phyloP scores from a whole-genome alignment of 2,888 invertebrate genomes.

The Orthosia cruda region DNA sequence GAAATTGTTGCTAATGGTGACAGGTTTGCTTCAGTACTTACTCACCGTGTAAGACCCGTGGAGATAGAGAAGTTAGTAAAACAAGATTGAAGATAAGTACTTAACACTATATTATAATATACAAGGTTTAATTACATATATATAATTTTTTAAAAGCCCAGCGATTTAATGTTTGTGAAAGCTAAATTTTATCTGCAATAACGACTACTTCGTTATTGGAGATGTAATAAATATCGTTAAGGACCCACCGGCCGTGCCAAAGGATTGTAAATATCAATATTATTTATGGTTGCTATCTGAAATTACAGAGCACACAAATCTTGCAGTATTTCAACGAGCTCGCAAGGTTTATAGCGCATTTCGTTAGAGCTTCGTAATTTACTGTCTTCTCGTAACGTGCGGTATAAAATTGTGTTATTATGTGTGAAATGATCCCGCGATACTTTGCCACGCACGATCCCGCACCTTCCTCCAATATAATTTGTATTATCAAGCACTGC shows the following conservation, averaged over 20 bases:
- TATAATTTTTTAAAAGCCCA: no score
- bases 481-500: neutral
- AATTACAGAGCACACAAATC: constrained; percentile 23
- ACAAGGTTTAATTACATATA: no score
- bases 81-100: neutral
- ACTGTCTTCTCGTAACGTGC: no score
- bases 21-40: neutral
- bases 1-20: neutral
- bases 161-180: neutral
- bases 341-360: neutral
- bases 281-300: constrained; percentile 18
- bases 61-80: neutral
- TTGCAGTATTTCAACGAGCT: constrained; percentile 12
- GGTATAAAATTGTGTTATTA: constrained; percentile 1
- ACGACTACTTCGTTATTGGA: neutral
- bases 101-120: no score
- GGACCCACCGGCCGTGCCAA: no score
- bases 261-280: constrained; percentile 15
- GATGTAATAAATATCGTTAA: neutral
- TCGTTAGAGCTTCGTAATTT: neutral
- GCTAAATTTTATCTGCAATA: no score
- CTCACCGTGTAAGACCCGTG: neutral
- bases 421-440: neutral
- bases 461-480: neutral
- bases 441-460: neutral